These are phyloP conservation scores for Neuroterus valhalla DNA, from an alignment of 1,140 invertebrate genomes.

Conservation along the genomic window DNA sequence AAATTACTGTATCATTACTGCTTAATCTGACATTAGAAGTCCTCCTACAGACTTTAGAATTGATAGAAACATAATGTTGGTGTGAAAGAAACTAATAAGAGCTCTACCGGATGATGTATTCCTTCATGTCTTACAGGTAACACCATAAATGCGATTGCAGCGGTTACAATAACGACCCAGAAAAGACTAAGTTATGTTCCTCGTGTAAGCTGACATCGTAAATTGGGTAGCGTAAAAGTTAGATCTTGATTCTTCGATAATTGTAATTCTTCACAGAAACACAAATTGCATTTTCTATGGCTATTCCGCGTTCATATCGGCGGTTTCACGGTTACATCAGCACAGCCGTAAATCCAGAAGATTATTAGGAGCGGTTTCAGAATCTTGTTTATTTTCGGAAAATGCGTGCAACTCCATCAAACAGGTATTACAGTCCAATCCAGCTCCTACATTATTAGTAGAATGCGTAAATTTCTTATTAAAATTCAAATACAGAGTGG, in stretches of 20 bases:
- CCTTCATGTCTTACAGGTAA: slow-evolving; percentile 4
- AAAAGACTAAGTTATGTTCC: slow-evolving; percentile 4
- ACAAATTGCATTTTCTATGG: neutral
- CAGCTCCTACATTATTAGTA: no score
- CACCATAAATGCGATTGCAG: slow-evolving; percentile 2
- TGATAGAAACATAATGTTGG: neutral
- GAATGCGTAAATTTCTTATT: no score
- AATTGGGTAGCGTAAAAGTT: slow-evolving; percentile 21
- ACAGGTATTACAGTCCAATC: no score
- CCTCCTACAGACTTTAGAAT: neutral
- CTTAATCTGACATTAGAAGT: neutral
- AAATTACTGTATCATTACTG: neutral
- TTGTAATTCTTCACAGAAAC: neutral
- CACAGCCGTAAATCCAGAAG: neutral
- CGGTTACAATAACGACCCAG: neutral
- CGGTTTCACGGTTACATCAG: neutral
- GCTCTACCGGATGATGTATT: slow-evolving; percentile 11
- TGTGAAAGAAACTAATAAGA: slow-evolving; percentile 17
- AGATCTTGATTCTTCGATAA: slow-evolving; percentile 26
- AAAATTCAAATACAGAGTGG: no score
- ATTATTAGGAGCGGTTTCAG: neutral
- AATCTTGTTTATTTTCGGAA: no score
- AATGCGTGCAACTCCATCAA: no score
- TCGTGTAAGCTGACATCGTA: neutral
- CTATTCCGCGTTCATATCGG: neutral